These are phyloP conservation scores for Eucidaris tribuloides DNA, from an alignment of 35 echinoderm and acorn worm species.

Conservation along the genomic window DNA sequence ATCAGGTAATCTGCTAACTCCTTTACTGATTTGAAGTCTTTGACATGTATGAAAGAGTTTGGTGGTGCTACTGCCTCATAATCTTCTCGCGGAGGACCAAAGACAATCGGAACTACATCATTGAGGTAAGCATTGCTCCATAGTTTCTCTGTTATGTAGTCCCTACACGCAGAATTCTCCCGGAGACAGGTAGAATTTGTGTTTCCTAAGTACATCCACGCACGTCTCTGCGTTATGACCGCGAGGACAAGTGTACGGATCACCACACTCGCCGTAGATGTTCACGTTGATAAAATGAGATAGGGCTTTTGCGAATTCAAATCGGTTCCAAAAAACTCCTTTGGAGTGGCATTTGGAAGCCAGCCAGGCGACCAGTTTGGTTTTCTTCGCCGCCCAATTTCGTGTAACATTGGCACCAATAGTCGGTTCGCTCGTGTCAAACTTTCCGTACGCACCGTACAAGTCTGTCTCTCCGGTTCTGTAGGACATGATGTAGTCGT, in stretches of 20 bases:
- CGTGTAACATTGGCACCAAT: background rate
- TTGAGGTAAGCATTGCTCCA: slow-evolving; percentile 56
- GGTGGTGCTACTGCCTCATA: slow-evolving; percentile 35
- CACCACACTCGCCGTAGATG: slow-evolving; percentile 52
- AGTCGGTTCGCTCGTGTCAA: background rate
- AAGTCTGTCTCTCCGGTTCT: background rate
- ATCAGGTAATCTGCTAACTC: slow-evolving; percentile 38
- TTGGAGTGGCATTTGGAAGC: slow-evolving; percentile 37
- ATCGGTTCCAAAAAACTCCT: slow-evolving; percentile 13
- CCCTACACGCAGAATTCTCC: slow-evolving; percentile 45
- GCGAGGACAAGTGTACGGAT: slow-evolving; percentile 5
- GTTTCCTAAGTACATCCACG: slow-evolving; percentile 5
- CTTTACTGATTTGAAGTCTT: slow-evolving; percentile 21
- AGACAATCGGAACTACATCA: slow-evolving; percentile 27
- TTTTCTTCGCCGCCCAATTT: slow-evolving; percentile 35
- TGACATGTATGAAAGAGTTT: slow-evolving; percentile 42
- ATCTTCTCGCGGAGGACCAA: slow-evolving; percentile 30
- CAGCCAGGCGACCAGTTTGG: slow-evolving; percentile 52
- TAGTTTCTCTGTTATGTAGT: slow-evolving; percentile 71
- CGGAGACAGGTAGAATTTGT: slow-evolving; percentile 69
- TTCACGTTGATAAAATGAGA: background rate
- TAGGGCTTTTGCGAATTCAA: slow-evolving; percentile 16
- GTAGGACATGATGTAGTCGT: slow-evolving; percentile 20
- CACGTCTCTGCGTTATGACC: slow-evolving; percentile 1
- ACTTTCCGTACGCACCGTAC: background rate